Conservation (phyloP, 1,140 invertebrate species). For the Venturia canescens region DNA sequence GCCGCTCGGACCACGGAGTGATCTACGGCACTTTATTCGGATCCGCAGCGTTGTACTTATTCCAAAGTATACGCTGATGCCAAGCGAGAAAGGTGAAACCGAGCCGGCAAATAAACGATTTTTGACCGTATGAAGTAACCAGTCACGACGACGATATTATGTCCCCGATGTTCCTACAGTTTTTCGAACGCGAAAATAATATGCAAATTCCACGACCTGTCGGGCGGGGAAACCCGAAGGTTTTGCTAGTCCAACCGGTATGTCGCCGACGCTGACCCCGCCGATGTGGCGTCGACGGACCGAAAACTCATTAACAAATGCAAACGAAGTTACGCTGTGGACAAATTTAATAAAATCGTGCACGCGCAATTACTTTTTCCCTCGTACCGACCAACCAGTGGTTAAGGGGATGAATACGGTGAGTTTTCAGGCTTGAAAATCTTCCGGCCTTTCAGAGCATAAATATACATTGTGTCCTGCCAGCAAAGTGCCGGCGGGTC, state of each 20-base stretch:
- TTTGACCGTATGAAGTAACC: conserved; percentile 32
- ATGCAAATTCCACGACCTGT: conserved; percentile 58
- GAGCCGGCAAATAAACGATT: conserved; percentile 52
- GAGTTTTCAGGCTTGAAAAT: conserved; percentile 29
- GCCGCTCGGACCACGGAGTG: conserved; percentile 68
- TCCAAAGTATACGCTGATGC: conserved; percentile 49
- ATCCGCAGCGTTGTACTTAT: conserved; percentile 66
- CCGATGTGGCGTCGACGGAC: conserved; percentile 50
- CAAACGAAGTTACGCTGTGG: conserved; percentile 73
- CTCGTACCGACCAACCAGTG: neutral
- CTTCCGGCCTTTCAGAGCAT: conserved; percentile 13
- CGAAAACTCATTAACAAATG: conserved; percentile 75
- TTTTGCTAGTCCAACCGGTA: conserved; percentile 35
- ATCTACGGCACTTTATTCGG: conserved; percentile 69
- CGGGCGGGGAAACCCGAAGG: conserved; percentile 28
- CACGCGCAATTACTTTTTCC: conserved; percentile 71
- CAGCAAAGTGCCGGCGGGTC: neutral
- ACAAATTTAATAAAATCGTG: conserved; percentile 75
- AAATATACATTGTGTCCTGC: neutral
- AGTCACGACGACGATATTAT: conserved; percentile 32
- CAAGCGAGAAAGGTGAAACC: conserved; percentile 36
- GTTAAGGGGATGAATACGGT: conserved; percentile 15
- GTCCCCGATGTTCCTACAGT: neutral
- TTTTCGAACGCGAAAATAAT: conserved; percentile 56
- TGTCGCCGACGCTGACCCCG: conserved; percentile 58